Base-by-base conservation (phyloP, 2,113 vertebrate genomes). In the Numenius arquata region DNA sequence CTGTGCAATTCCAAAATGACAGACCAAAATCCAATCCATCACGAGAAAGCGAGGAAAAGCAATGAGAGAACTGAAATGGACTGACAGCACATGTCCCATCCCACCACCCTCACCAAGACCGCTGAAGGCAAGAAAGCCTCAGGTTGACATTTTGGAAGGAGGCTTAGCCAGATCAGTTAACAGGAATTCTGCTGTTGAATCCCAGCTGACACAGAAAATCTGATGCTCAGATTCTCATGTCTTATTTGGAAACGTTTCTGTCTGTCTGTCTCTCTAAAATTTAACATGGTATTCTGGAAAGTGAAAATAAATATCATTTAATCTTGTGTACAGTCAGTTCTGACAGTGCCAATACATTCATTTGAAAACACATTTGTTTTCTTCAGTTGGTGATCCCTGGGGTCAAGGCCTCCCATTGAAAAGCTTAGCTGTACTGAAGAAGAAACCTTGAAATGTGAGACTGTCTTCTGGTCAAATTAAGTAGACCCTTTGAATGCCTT, bases 381-480 rank as follows among this genome's bases (percentile, higher is more conserved):
- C 70, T 74, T 93, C 95, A 97, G 95, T 91, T 78, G 83, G 90
- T 89, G 86, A 89, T 96, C 95, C 79, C 82, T 88, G 74, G 86
- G 95, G 94, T 96, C 95, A 96, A 96, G 94, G 96, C 95, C 93
- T 94, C 78, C 93, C 77, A 85, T 91, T 96, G 96, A 93, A 96
- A 94, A 93, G 89, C 93, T 96, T 97, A 95, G 85, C 94, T 94
- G 93, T 94, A 90, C 95, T 93, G 74, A 95, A 96, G 94, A 95
- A 85, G 92, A 91, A 96, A 95, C 95, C 96, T 96, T 97, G 95
- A 95, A 97, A 97, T 94, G 90, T 95, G 94, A 97, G 76, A 95
- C 95, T 86, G 88, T 95, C 94, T 95, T 95, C 92, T 96, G 90
- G 82, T 96, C 91, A 91, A 86, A 91, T 87, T 90, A 92, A 92